phyloP scores from a whole-genome alignment of 2,797 vertebrate genomes.

The Cyclura pinguis region DNA sequence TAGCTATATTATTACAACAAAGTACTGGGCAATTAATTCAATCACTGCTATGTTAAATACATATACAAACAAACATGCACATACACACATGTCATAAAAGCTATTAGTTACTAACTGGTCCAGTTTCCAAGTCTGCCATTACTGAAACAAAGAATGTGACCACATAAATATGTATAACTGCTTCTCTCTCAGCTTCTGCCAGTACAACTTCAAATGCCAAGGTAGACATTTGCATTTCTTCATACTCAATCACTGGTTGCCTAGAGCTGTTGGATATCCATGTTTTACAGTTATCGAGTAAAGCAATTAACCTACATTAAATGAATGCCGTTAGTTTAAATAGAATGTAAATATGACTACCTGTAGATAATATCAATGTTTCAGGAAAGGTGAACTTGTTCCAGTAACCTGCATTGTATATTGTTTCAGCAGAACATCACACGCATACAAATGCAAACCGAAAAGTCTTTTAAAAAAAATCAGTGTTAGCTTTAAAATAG shows the following conservation, averaged over 20 bases:
- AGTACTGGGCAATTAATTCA: background rate
- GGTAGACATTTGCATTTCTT: conserved; percentile 13
- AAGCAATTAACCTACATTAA: background rate
- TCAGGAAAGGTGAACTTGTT: background rate
- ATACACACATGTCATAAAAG: conserved; percentile 19
- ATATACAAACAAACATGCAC: background rate
- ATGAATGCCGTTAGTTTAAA: conserved; percentile 10
- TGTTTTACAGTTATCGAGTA: background rate
- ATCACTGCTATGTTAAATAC: background rate
- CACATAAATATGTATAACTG: conserved; percentile 26
- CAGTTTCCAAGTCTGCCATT: conserved; percentile 21
- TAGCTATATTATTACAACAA: background rate
- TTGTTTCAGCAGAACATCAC: background rate
- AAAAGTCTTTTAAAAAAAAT: background rate
- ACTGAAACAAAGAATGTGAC: conserved; percentile 19
- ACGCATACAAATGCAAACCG: background rate
- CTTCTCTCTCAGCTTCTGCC: conserved; percentile 28
- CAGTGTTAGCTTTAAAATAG: background rate
- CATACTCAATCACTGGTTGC: conserved; percentile 7
- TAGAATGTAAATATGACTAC: background rate
- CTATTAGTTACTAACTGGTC: background rate
- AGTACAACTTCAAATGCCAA: conserved; percentile 10
- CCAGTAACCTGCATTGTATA: background rate
- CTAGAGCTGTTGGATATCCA: conserved; percentile 25
- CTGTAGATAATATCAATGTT: conserved; percentile 9